Evolutionary conservation across 2,888 invertebrate species (phyloP).

Genomic region (Ariolimax columbianus): DNA sequence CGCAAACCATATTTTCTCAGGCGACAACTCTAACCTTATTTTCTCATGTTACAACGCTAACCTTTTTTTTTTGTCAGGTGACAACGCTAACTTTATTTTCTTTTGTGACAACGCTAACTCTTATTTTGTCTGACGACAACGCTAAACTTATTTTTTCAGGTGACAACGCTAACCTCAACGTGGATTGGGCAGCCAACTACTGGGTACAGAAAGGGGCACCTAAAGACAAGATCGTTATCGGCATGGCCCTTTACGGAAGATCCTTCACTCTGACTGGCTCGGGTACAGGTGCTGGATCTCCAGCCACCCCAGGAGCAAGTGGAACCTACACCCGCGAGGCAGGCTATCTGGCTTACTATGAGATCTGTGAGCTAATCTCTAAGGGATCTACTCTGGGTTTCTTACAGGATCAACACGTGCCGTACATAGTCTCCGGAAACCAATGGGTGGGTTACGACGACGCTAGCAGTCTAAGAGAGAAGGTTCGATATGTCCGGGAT

Average conservation of each 20-base stretch:
- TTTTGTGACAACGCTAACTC: too few relatives aligned
- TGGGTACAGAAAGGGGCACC: slow-evolving; percentile 70
- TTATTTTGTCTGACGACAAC: too few relatives aligned
- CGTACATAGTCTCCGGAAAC: slow-evolving; percentile 82
- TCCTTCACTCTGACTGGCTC: slow-evolving; percentile 65
- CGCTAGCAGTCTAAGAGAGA: slow-evolving; percentile 62
- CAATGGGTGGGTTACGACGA: slow-evolving; percentile 72
- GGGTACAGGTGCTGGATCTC: slow-evolving; percentile 64
- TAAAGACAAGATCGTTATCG: slow-evolving; percentile 68
- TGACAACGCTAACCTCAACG: not conserved
- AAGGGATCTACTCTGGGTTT: slow-evolving; percentile 24
- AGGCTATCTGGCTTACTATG: slow-evolving; percentile 75
- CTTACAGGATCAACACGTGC: slow-evolving; percentile 80
- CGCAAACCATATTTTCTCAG: too few relatives aligned
- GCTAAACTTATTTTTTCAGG: slow-evolving; percentile 23
- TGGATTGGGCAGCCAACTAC: slow-evolving; percentile 66
- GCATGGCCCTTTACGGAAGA: slow-evolving; percentile 72
- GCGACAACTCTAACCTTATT: too few relatives aligned
- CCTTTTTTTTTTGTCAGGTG: too few relatives aligned
- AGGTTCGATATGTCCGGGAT: slow-evolving; percentile 58
- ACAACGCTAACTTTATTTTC: too few relatives aligned
- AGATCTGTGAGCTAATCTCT: slow-evolving; percentile 57
- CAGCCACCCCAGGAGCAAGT: slow-evolving; percentile 64
- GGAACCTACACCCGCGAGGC: slow-evolving; percentile 71
- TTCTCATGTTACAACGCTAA: too few relatives aligned